Evolutionary conservation across 2,797 vertebrate genomes (phyloP).

Genomic region (Peromyscus attwateri): DNA sequence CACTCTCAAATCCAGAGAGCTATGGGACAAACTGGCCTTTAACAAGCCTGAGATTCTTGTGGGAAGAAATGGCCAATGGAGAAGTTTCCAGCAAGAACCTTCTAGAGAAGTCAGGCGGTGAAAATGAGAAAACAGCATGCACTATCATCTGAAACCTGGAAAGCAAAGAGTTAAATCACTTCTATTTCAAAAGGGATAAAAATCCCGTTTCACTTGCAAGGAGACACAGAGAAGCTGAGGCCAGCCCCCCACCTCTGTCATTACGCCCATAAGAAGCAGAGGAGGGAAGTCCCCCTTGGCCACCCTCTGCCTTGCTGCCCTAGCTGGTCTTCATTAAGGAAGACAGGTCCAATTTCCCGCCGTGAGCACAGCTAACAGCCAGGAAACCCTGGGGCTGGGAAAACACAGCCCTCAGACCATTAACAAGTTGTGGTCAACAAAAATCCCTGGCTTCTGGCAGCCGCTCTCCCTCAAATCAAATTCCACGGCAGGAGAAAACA

Average conservation of each 20-base stretch:
- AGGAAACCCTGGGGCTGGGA: background rate
- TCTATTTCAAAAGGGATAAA: slow-evolving; percentile 5
- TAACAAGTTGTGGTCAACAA: background rate
- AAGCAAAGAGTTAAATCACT: background rate
- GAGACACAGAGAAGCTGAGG: background rate
- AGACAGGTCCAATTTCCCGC: slow-evolving; percentile 18
- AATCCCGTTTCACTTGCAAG: background rate
- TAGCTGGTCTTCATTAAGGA: background rate
- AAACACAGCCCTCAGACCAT: rapidly evolving
- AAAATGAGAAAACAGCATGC: background rate
- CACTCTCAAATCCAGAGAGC: slow-evolving; percentile 74
- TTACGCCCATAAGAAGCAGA: background rate
- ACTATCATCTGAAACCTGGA: rapidly evolving
- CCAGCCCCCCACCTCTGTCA: rapidly evolving
- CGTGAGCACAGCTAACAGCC: background rate
- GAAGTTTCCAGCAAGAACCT: slow-evolving; percentile 42
- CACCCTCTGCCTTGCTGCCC: rapidly evolving
- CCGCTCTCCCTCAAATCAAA: rapidly evolving
- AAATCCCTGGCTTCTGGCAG: background rate
- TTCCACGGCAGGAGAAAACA: background rate
- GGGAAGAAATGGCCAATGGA: slow-evolving; percentile 39
- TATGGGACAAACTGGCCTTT: slow-evolving; percentile 83
- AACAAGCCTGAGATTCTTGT: slow-evolving; percentile 86
- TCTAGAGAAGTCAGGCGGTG: background rate
- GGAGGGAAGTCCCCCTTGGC: background rate